Evolutionary conservation across 1,140 invertebrate genomes (phyloP).

Genomic region (Drosophila virilis): DNA sequence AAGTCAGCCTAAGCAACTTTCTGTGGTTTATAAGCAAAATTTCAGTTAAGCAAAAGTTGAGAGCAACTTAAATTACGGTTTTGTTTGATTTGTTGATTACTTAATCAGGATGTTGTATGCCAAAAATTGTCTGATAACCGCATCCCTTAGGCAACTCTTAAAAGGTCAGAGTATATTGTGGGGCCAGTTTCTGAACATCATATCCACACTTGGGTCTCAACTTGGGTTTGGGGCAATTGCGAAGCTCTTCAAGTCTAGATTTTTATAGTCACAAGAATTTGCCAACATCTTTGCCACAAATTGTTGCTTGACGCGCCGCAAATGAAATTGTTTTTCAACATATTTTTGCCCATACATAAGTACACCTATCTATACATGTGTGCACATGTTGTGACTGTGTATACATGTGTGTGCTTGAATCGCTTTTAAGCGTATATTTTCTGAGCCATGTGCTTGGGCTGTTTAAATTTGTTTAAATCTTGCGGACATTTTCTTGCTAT

Average conservation of each 20-base stretch:
- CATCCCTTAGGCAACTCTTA: not conserved
- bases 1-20: constrained; percentile 10
- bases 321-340: constrained; percentile 50
- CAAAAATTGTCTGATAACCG: not conserved
- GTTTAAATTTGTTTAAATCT: constrained; percentile 41
- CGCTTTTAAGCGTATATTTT: constrained; percentile 1
- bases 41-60: constrained; percentile 4
- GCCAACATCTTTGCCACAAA: constrained; percentile 32
- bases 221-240: constrained; percentile 15
- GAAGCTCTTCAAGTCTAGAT: constrained; percentile 34
- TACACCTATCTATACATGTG: constrained; percentile 17
- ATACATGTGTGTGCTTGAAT: constrained; percentile 1
- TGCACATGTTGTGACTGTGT: not conserved
- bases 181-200: not conserved
- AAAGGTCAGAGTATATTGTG: not conserved
- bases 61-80: constrained; percentile 2
- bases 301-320: constrained; percentile 37
- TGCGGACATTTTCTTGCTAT: not conserved
- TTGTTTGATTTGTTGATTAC: constrained; percentile 35
- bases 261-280: constrained; percentile 31
- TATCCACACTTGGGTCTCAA: not conserved
- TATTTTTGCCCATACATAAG: constrained; percentile 20
- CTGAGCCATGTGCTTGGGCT: constrained; percentile 29
- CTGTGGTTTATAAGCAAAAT: not conserved
- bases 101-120: constrained; percentile 1